Base-by-base conservation (phyloP, 2,888 invertebrate genomes). In the Capitulum mitella region DNA sequence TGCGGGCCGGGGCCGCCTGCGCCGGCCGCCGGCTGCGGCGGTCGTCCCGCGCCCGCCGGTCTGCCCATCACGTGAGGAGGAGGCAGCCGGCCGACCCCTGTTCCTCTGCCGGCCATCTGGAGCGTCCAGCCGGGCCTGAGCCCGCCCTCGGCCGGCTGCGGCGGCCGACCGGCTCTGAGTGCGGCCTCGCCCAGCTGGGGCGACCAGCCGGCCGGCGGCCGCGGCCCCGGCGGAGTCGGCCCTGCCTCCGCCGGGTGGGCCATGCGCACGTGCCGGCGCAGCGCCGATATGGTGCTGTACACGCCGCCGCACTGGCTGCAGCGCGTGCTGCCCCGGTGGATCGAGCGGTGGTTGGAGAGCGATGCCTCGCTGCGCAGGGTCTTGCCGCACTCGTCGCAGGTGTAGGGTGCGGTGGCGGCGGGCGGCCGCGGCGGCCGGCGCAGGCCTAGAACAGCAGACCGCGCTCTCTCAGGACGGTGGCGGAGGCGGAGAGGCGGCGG, bases 291-390 rank as follows among this genome's bases (percentile, higher is more conserved):
- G 46, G 74, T 54, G 51, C 77, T 61, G 48, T 54, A 79, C 26
- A 54, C 40, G 77, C 51, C 26, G 46, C 61, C 48, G 83, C 87
- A 87, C 78, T 86, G 85, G 77, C 85, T 85, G 82, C 86, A 87
- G 81, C 85, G 83, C 40, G 86, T 87, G 81, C 86, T 85, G 78
- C 86, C 86, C 83, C 85, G 85, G 83, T 87, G 87, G 83, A 86
- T 85, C 83, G 86, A 86, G 82, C 85, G 86, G 82, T 87, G 87
- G 81, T 87, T 86, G 78, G 86, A 85, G 78, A 87, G 84, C 80
- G 86, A 86, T 6, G 70, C 70, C 70, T 37, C 70, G 37, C 70
- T 70, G 70, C 70, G 37, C 37, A 70, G 70, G 37, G 8, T 22
- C 70, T 70, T 70, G 19, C 70, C 70, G 26, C 70, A 70, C 37